Evolutionary conservation across 2,888 invertebrate genomes (phyloP).

Genomic region (Lordiphosa fenestrarum): DNA sequence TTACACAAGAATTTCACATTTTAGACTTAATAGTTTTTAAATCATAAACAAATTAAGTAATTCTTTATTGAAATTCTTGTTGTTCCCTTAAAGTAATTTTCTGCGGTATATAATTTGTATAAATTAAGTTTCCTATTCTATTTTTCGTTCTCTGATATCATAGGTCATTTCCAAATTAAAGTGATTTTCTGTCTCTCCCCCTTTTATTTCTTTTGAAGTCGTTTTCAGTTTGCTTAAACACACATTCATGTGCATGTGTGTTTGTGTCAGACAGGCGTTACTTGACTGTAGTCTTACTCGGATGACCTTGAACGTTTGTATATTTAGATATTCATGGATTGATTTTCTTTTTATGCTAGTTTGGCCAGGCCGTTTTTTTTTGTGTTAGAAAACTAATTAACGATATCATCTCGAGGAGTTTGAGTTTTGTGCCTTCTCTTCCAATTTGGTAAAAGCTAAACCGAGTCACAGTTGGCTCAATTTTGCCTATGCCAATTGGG

Average conservation of each 20-base stretch:
- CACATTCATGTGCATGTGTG: not conserved
- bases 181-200: not conserved
- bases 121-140: too few species aligned
- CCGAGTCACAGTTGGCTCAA: not conserved
- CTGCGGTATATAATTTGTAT: too few species aligned
- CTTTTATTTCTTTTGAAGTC: not conserved
- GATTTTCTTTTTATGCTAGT: slow-evolving; percentile 2
- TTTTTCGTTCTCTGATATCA: too few species aligned
- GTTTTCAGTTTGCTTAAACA: not conserved
- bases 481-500: slow-evolving; percentile 7
- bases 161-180: too few species aligned
- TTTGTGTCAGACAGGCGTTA: not conserved
- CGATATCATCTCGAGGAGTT: slow-evolving; percentile 28
- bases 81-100: too few species aligned
- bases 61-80: too few species aligned
- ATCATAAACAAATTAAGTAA: too few species aligned
- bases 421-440: slow-evolving; percentile 12
- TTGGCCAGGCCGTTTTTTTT: slow-evolving; percentile 22
- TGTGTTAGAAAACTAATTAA: slow-evolving; percentile 55
- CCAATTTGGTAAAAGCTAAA: slow-evolving; percentile 44
- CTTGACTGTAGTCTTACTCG: slow-evolving; percentile 16
- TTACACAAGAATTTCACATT: too few species aligned
- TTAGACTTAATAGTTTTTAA: too few species aligned
- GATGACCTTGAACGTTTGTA: slow-evolving; percentile 30
- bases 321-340: slow-evolving; percentile 41